Evolutionary conservation across 1,140 invertebrate species (phyloP), one percentile per base, ranked within the genome.

Genomic region (Danaus melanippus): DNA sequence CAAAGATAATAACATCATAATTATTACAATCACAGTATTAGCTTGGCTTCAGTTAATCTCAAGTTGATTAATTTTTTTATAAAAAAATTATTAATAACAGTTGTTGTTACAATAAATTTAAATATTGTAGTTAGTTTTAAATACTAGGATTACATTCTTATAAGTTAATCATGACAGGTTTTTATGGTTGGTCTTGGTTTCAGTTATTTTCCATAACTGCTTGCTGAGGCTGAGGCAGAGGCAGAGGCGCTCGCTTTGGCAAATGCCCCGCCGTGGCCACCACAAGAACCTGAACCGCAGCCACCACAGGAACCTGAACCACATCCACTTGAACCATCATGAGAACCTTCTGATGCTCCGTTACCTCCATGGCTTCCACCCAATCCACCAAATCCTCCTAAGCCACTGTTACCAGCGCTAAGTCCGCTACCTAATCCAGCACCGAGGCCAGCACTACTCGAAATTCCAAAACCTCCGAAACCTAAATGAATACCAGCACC

Each of bases 161-260:
- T 32, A 32, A 32, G 21, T 32, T 32, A 32, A 7, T 32, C 21
- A 8, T 5, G 21, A 32, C 21, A 32, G 21, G 21, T 32, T 32
- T n/a, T 32, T 32, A 32, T 32, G 2, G 6, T 32, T 32, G 21
- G 21, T 7, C 21, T 32, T 32, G 4, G 21, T 8, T 32, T 5
- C 0, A 17, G n/a, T 56, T 53, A 71, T 41, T 67, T 65, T 50
- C 76, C 76, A 45, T 82, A 82, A 44, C 79, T 70, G 9, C 78
- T 57, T 7, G 71, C 68, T 32, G 69, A 69, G 2, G 76, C 69
- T 21, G 72, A 71, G 2, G 74, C 75, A 1, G 67, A 67, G 10
- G 77, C 75, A 43, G 69, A 64, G 10, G 74, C 74, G 42, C 65
- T 76, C 10, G 77, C 75, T 8, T 68, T 69, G 8, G 74, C 71